Evolutionary conservation across 2,888 invertebrate genomes (phyloP), one percentile per base, ranked within the genome.

Genomic region (Hyposoter dolosus): DNA sequence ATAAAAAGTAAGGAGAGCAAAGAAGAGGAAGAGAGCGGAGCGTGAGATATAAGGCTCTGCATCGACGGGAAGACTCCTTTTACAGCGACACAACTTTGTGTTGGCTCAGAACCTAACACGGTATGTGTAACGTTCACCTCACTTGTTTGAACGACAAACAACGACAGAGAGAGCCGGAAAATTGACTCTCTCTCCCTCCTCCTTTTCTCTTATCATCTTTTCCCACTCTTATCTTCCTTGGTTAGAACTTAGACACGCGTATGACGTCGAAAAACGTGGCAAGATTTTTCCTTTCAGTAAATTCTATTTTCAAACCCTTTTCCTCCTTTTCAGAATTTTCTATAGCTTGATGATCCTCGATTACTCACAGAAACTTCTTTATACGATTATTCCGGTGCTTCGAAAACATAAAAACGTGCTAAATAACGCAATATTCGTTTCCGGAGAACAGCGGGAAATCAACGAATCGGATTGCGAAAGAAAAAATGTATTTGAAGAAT

Each of bases 91-190:
- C 80, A 71, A 32, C 60, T 82, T 83, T 40, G 69, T 78, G 71
- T 79, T 82, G 85, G 78, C 78, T 83, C 79, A 77, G 81, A 74
- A 71, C 66, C 63, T 47, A 69, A 85, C 74, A 66, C 68, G 50
- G 79, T 66, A 71, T 81, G 74, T 83, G 79, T 40, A 40, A 63
- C 43, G 71, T 65, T 76, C 66, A 35, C 69, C 65, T 32, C 45
- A 83, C 76, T 50, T 32, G 66, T 83, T 80, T 83, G 65, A 77
- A 77, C 76, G 43, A 66, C 75, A 80, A 84, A 75, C 77, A 78
- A 63, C 81, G 71, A 78, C 78, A 63, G 45, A 81, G 32, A 66
- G 66, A 78, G 66, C 63, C 63, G 28, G 78, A 74, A 45, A 50
- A 74, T 75, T 47, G 71, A 69, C 78, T 69, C 56, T 75, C 60